Conservation (phyloP, 2,797 vertebrate genomes). For the Erethizon dorsatum region DNA sequence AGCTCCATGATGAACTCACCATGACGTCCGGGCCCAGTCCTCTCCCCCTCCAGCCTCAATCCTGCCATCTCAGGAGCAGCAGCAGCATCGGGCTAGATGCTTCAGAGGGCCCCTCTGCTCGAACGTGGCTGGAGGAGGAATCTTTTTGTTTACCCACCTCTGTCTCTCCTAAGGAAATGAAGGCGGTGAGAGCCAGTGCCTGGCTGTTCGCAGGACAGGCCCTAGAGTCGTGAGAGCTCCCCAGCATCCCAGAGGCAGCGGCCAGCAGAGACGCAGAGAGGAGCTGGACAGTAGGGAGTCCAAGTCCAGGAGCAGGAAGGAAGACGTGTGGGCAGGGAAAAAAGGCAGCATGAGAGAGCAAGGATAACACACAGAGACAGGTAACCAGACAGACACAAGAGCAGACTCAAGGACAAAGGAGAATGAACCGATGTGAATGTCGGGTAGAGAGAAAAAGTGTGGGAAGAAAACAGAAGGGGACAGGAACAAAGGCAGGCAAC, state of each 20-base stretch:
- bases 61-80: background rate
- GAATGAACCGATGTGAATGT: background rate
- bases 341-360: rapidly evolving
- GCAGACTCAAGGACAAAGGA: background rate
- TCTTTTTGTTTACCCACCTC: background rate
- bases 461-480: too few species aligned
- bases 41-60: background rate
- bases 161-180: background rate
- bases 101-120: background rate
- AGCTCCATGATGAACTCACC: background rate
- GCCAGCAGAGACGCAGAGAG: background rate
- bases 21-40: background rate
- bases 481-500: background rate
- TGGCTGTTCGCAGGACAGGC: background rate
- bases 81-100: background rate
- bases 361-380: background rate
- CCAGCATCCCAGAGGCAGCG: background rate
- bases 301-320: background rate
- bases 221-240: background rate
- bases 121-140: background rate
- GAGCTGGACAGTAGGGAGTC: background rate
- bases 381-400: background rate
- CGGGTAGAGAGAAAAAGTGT: background rate
- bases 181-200: background rate
- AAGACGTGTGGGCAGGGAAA: background rate